A percentile compares a stretch with the other conserved stretches of the same genome.
phyloP scores from a whole-genome alignment of 1,140 invertebrate species.

The Aphelenchoides besseyi region DNA sequence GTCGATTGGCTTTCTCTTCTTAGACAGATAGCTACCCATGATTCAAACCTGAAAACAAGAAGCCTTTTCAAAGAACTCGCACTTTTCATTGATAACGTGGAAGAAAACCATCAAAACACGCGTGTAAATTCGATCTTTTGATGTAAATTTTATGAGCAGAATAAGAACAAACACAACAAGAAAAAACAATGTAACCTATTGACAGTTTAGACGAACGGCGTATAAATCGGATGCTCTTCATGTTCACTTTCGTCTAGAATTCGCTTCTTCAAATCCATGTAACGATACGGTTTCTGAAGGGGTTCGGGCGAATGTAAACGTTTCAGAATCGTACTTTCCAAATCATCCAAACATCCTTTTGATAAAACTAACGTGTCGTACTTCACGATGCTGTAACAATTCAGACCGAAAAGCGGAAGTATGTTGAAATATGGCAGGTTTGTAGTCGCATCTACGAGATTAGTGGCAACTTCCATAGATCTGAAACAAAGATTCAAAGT shows the following conservation, averaged over 20 bases:
- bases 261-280: constrained; percentile 54
- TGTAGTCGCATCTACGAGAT: constrained; percentile 69
- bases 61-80: not conserved
- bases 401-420: constrained; percentile 86
- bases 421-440: constrained; percentile 77
- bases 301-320: constrained; percentile 72
- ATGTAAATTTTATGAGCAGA: constrained; percentile 7
- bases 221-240: constrained; percentile 50
- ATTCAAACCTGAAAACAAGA: not conserved
- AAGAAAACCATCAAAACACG: constrained; percentile 14
- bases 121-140: not conserved
- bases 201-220: constrained; percentile 52
- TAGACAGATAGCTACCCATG: constrained; percentile 43
- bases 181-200: constrained; percentile 12
- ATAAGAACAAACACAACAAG: constrained; percentile 30
- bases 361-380: constrained; percentile 89
- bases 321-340: constrained; percentile 81
- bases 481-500: constrained; percentile 19
- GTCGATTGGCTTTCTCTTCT: constrained; percentile 30
- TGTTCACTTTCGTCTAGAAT: constrained; percentile 53
- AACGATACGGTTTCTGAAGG: constrained; percentile 52
- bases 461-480: constrained; percentile 29
- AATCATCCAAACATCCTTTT: constrained; percentile 74
- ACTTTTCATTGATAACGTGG: not conserved
- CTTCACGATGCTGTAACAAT: constrained; percentile 83